phyloP scores from a whole-genome alignment of 35 echinoderm and acorn worm species.

The Eucidaris tribuloides region DNA sequence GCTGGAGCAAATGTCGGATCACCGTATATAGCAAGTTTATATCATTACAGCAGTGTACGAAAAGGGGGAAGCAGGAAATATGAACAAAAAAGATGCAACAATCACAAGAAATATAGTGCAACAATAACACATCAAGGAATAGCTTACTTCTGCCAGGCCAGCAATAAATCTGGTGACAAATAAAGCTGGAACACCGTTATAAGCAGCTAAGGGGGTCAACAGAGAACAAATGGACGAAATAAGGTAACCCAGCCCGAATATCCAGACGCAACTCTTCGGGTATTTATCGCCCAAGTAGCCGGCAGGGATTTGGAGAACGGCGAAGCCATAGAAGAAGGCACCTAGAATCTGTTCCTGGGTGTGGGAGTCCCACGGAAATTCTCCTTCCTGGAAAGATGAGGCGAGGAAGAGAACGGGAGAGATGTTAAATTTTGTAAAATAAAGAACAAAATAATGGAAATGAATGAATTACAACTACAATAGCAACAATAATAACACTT shows the following conservation, averaged over 20 bases:
- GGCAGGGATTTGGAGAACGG: constrained; percentile 74
- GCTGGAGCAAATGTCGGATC: no score
- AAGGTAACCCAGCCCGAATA: constrained; percentile 69
- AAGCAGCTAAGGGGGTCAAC: constrained; percentile 65
- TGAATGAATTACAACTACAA: not conserved
- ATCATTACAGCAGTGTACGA: no score
- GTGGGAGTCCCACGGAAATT: constrained; percentile 77
- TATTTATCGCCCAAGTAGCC: constrained; percentile 59
- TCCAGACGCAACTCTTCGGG: constrained; percentile 33
- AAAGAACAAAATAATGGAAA: not conserved
- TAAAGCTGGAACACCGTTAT: constrained; percentile 29
- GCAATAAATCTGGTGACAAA: constrained; percentile 64
- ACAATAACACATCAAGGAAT: no score
- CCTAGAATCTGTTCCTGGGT: constrained; percentile 78
- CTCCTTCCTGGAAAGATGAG: constrained; percentile 30
- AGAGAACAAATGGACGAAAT: constrained; percentile 67
- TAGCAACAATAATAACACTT: not conserved
- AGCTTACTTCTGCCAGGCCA: constrained; percentile 82
- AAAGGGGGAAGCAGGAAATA: no score
- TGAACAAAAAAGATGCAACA: no score
- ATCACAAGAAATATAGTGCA: no score
- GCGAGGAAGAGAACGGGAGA: not conserved
- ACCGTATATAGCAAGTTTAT: no score
- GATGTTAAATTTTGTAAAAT: not conserved
- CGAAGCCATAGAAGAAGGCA: constrained; percentile 93